phyloP scores from a whole-genome alignment of 2,797 vertebrate species.

The Enteromius thamalakanensis region DNA sequence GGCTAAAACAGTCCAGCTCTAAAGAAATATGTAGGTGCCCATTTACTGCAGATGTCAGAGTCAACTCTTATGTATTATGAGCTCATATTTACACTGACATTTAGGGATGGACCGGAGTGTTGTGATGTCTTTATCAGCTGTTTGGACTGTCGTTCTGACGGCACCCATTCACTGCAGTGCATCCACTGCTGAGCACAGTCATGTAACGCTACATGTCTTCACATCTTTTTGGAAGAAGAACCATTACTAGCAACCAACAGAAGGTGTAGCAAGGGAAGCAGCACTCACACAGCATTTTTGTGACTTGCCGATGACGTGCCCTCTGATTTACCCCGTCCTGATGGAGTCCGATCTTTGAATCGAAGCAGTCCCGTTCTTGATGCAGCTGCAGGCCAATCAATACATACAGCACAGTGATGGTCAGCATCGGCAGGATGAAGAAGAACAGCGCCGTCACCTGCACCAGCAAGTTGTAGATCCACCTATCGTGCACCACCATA shows the following conservation, averaged over 20 bases:
- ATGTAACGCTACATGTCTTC: neutral
- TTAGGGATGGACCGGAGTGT: neutral
- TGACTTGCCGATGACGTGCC: conserved; percentile 76
- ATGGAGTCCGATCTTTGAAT: conserved; percentile 41
- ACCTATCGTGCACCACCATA: conserved; percentile 69
- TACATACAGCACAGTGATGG: conserved; percentile 76
- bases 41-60: neutral
- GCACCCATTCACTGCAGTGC: neutral
- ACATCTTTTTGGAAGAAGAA: neutral
- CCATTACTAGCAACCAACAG: neutral
- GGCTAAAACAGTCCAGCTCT: neutral
- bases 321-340: conserved; percentile 61
- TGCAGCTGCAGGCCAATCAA: conserved; percentile 74
- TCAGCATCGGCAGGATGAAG: conserved; percentile 77
- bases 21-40: neutral
- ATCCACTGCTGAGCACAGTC: neutral
- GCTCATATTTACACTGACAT: neutral
- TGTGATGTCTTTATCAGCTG: neutral
- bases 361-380: conserved; percentile 56
- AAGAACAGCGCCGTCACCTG: conserved; percentile 76
- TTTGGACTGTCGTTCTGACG: neutral
- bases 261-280: neutral
- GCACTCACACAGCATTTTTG: conserved; percentile 80
- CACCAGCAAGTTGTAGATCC: conserved; percentile 78
- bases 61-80: neutral